Percentiles rank a stretch among this genome's conserved stretches.
phyloP scores from a whole-genome alignment of 1,140 invertebrate species.

The Anagrus nilaparvatae region DNA sequence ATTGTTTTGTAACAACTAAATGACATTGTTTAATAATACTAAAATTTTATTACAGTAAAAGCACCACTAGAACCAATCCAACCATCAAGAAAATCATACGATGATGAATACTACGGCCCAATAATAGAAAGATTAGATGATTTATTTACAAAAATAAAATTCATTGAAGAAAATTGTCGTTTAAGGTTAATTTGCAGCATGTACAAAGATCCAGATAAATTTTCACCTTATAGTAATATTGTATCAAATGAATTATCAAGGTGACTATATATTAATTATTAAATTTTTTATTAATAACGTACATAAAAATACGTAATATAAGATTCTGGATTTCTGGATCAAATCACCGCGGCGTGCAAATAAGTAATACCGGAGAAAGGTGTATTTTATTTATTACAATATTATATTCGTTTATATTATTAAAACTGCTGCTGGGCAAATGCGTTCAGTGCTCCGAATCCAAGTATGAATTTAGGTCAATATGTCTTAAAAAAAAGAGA shows the following conservation, averaged over 20 bases:
- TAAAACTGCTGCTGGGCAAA: no score
- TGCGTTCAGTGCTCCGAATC: no score
- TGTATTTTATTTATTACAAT: no score
- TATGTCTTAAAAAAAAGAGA: no score
- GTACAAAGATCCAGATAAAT: slow-evolving; percentile 67
- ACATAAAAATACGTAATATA: not conserved
- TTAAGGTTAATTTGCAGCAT: slow-evolving; percentile 70
- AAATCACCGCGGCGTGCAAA: not conserved
- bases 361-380: slow-evolving; percentile 33
- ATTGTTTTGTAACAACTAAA: no score
- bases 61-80: not conserved
- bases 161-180: slow-evolving; percentile 56
- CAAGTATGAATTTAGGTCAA: no score
- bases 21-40: no score
- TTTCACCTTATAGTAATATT: slow-evolving; percentile 72
- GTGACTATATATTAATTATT: slow-evolving; percentile 41
- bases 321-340: slow-evolving; percentile 16
- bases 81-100: slow-evolving; percentile 19
- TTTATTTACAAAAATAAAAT: slow-evolving; percentile 56
- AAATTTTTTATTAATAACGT: not conserved
- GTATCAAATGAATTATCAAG: slow-evolving; percentile 75
- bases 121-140: slow-evolving; percentile 64
- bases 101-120: slow-evolving; percentile 69
- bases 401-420: no score
- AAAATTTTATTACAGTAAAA: not conserved